Evolutionary conservation across 2,888 invertebrate species (phyloP), one percentile per base, ranked within the genome.

Genomic region (Noctua pronuba): DNA sequence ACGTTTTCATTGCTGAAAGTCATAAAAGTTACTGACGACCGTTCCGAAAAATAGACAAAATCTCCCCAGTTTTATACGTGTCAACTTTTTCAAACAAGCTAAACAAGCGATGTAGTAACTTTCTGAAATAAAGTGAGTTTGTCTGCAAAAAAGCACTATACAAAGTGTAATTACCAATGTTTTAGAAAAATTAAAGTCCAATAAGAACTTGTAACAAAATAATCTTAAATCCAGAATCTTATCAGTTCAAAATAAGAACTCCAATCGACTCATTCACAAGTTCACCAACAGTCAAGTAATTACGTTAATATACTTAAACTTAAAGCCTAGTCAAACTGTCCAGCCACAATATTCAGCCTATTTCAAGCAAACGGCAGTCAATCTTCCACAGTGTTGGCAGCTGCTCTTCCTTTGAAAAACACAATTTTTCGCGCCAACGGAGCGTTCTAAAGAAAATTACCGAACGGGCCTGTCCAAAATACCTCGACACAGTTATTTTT

Each of bases 381-480:
- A 90, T 92, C 90, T 92, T 92, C 90, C 89, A 91, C 89, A 90
- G 88, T 82, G 88, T 89, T 88, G 89, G 89, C 86, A 91, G 90
- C 91, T 83, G 91, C 89, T 84, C 73, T 91, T 93, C 92, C 93
- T 94, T 95, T 95, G 94, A 95, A 96, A 95, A 94, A 95, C 93
- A 92, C 94, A 95, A 95, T 95, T 96, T 94, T 94, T 94, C 95
- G 94, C 94, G 89, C 92, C 95, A 96, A 90, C 93, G 94, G 93
- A 96, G 94, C 95, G 94, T 92, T 94, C 91, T 92, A 94, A 96
- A 95, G 95, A 96, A 95, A 95, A 95, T 95, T 95, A 94, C 93
- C 94, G 92, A 91, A 90, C 91, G 91, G 86, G 85, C 87, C 88
- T 91, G 92, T 91, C 91, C 91, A 91, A 94, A 95, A 94, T 94